Base-by-base conservation (phyloP, 2,113 vertebrate species). In the Halichoerus grypus region DNA sequence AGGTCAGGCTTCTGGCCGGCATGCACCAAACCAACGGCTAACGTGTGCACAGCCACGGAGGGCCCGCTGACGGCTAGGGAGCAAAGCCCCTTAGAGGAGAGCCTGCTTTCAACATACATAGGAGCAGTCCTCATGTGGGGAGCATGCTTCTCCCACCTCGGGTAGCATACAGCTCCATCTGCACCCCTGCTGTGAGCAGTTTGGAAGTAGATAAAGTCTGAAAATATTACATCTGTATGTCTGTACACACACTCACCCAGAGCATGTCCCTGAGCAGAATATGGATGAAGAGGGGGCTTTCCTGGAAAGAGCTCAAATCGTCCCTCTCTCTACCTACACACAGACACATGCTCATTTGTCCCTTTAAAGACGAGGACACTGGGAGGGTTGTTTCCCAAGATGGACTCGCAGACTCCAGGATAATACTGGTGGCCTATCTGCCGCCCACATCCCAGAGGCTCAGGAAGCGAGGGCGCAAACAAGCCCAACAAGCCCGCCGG, bases 161-260 rank as follows among this genome's bases (percentile, higher is more conserved):
- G 6, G 90, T 69, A 97, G 88, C 93, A 93, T 92, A 91, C 2
- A 82, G 80, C 26, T 94, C 85, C 91, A 94, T 96, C 94, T 95
- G 89, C 76, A 61, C 46, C 67, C 67, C 86, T n/a, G 65, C 83
- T 49, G 36, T 0, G 4, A 98, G 94, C 94, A 91, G 84, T 95
- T 86, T 94, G 90, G n/a, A 96, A 94, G 83, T 55, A 82, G 57
- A 74, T 72, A 91, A 82, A 79, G 77, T 74, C 97, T 95, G 95
- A 95, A 96, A 97, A 97, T 94, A 93, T 81, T 96, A 91, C 85
- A 84, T 85, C 46, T 61, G 36, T 89, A 57, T 96, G 36, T 98
- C 76, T 87, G 42, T 81, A 97, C 46, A 97, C 87, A 97, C 55
- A 26, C 49, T 95, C 87, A 92, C 53, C 88, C 72, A 72, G 92